These are phyloP conservation scores for Alectura lathami DNA, from an alignment of 2,113 vertebrate species.

Conservation along the genomic window DNA sequence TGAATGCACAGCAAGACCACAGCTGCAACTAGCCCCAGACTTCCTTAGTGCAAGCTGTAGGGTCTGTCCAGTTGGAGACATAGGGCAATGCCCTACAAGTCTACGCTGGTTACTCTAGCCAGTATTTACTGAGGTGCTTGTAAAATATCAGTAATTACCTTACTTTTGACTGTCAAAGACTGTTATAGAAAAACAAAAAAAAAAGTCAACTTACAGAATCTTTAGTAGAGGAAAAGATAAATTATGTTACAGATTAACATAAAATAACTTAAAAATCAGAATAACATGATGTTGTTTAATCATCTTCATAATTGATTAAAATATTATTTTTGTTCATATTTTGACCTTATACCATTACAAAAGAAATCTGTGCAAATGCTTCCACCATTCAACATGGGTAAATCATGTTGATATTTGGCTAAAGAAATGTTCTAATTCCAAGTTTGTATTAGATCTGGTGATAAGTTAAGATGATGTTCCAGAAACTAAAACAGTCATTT, in stretches of 20 bases:
- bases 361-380: slow-evolving; percentile 42
- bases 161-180: neutral
- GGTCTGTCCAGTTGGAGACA: neutral
- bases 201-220: neutral
- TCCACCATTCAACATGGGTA: neutral
- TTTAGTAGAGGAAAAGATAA: neutral
- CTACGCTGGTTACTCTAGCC: neutral
- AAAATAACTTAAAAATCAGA: neutral
- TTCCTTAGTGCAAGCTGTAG: neutral
- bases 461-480: neutral
- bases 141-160: neutral
- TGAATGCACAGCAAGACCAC: neutral
- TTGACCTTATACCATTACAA: slow-evolving; percentile 26
- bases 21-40: neutral
- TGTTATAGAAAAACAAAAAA: neutral
- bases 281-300: neutral
- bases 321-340: slow-evolving; percentile 29
- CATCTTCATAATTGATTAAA: neutral
- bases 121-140: neutral
- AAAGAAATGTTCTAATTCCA: slow-evolving; percentile 31
- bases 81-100: neutral
- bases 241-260: neutral
- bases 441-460: neutral
- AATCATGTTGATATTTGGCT: slow-evolving; percentile 42
- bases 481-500: neutral